These are phyloP conservation scores for Corythornis leucogaster DNA, from an alignment of 2,797 vertebrate genomes.

Conservation along the genomic window DNA sequence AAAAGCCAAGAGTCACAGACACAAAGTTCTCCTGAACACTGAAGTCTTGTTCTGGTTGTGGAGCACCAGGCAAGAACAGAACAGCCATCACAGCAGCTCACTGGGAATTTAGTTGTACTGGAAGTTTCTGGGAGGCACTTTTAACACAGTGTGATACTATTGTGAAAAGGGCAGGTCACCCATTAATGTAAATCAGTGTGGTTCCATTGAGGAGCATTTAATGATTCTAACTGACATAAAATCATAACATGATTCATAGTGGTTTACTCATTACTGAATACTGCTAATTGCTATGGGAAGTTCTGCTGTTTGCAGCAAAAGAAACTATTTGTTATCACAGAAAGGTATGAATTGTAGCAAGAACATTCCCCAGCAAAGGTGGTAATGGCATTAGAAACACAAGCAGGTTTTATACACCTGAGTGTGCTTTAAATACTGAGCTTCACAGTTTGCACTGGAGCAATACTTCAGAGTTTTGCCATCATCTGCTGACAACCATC, in stretches of 20 bases:
- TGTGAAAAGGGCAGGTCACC: neutral
- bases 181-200: neutral
- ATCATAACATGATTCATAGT: neutral
- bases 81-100: neutral
- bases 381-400: neutral
- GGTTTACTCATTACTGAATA: neutral
- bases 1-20: neutral
- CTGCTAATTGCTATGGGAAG: neutral
- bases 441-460: slow-evolving; percentile 23
- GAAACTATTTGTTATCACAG: neutral
- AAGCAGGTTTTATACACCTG: neutral
- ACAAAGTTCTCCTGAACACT: neutral
- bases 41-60: neutral
- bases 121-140: neutral
- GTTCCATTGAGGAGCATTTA: slow-evolving; percentile 2
- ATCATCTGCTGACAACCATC: slow-evolving; percentile 39
- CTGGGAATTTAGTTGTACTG: neutral
- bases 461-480: slow-evolving; percentile 7
- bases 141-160: neutral
- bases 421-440: slow-evolving; percentile 20
- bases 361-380: neutral
- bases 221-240: neutral
- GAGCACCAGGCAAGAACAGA: neutral
- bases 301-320: neutral
- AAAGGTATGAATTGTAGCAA: neutral